phyloP scores from a whole-genome alignment of 2,888 invertebrate genomes.

The Dascillus cervinus region DNA sequence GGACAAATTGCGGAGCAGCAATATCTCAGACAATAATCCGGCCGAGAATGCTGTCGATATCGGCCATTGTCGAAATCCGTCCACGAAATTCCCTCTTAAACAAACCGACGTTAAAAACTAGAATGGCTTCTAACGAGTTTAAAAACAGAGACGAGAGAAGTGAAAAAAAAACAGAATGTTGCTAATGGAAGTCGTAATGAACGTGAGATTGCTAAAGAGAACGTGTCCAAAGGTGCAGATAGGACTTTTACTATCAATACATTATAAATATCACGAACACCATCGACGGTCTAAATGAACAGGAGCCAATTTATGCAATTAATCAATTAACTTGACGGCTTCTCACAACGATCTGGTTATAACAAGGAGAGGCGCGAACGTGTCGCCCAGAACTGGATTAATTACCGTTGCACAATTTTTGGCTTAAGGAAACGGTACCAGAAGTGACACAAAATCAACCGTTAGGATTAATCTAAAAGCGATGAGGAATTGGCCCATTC shows the following conservation, averaged over 20 bases:
- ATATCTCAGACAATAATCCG: slow-evolving; percentile 10
- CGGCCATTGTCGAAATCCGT: slow-evolving; percentile 8
- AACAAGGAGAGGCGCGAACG: too few relatives aligned
- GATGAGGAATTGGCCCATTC: too few relatives aligned
- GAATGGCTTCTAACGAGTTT: not conserved
- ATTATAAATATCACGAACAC: slow-evolving; percentile 17
- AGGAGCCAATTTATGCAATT: slow-evolving; percentile 21
- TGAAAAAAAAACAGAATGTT: slow-evolving; percentile 10
- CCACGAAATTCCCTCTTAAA: slow-evolving; percentile 8
- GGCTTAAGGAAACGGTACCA: too few relatives aligned
- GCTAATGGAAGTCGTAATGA: slow-evolving; percentile 18
- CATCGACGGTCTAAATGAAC: slow-evolving; percentile 15
- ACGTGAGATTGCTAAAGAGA: slow-evolving; percentile 13
- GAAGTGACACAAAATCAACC: too few relatives aligned
- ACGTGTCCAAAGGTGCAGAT: slow-evolving; percentile 16
- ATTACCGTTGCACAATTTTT: too few relatives aligned
- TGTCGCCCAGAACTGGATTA: too few relatives aligned
- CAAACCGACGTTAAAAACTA: slow-evolving; percentile 1
- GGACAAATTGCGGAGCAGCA: slow-evolving; percentile 13
- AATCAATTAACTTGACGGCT: slow-evolving; percentile 18
- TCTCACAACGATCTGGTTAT: slow-evolving; percentile 8
- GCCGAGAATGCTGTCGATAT: slow-evolving; percentile 7
- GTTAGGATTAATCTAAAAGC: too few relatives aligned
- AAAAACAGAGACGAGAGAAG: too few relatives aligned
- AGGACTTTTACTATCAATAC: slow-evolving; percentile 15